Percentiles rank a stretch among this genome's conserved stretches.
Evolutionary conservation across 2,797 vertebrate genomes (phyloP).

Genomic region (Hephaestus fuliginosus): DNA sequence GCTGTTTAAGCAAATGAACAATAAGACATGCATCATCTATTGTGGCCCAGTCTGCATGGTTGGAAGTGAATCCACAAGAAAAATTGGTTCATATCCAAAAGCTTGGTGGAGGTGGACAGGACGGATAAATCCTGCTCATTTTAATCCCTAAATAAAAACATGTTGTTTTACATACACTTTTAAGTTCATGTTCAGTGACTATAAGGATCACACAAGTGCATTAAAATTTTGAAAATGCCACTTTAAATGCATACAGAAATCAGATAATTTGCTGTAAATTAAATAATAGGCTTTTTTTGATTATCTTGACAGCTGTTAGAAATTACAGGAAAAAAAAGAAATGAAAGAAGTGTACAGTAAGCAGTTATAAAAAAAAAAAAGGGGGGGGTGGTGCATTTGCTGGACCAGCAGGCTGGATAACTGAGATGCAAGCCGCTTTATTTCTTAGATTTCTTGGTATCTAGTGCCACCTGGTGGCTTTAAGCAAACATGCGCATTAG

Average conservation of each 20-base stretch:
- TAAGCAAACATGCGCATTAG: not conserved
- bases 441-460: constrained; percentile 29
- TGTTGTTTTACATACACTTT: not conserved
- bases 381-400: not conserved
- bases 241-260: not conserved
- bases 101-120: constrained; percentile 28
- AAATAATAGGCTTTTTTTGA: not conserved
- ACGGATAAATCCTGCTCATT: constrained; percentile 12
- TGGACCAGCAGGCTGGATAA: not conserved
- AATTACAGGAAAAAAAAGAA: not conserved
- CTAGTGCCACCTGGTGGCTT: constrained; percentile 65
- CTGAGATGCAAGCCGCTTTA: not conserved
- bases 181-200: rapidly evolving
- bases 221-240: not conserved
- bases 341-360: not conserved
- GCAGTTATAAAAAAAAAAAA: constrained; percentile 19
- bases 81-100: constrained; percentile 54
- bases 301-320: not conserved
- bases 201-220: not conserved
- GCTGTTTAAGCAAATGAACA: constrained; percentile 72
- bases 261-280: not conserved
- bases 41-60: constrained; percentile 61
- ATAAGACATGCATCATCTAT: constrained; percentile 83
- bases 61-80: constrained; percentile 56
- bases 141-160: constrained; percentile 7